Evolutionary conservation across 1,140 invertebrate genomes (phyloP), one percentile per base, ranked within the genome.

Genomic region (Stenopsyche tienmushanensis): DNA sequence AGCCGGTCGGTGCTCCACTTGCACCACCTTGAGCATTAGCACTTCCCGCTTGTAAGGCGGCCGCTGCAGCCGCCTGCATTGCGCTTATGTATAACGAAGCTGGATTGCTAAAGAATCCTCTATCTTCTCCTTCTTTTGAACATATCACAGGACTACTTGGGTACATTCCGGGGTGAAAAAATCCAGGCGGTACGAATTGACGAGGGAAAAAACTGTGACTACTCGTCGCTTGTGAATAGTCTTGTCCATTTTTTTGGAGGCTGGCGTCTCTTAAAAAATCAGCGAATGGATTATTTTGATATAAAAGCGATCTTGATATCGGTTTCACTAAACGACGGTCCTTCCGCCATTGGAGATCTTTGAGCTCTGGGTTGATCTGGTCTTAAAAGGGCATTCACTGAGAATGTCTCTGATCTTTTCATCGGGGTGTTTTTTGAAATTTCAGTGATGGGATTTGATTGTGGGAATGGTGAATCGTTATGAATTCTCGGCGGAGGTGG

Each of bases 391-490:
- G 89, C 90, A 47, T 86, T 90, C 3, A 92, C 90, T 60, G 88
- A 91, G 73, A 92, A 92, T 3, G 86, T 83, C 75, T 91, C 87
- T 3, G 88, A 91, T 78, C 87, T 85, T 76, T 88, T 88, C 74
- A 76, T n/a, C 79, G 78, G 70, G 69, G 77, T 71, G 53, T 74
- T 72, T 72, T 75, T 69, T 64, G 72, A 52, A 21, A 69, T 47
- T 42, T 57, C 15, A 78, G 77, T 60, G 77, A 81, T 1, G 77
- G 83, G 78, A 53, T 81, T 76, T 66, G 80, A 79, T 57, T 75
- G 73, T 67, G 80, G 80, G 75, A 78, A 79, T 29, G 80, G 82
- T 9, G 81, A 79, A 62, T 70, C 50, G 41, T 55, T 72, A 39
- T 75, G 74, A 8, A 74, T 71, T 49, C 77, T 72, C 1, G 81